phyloP scores from a whole-genome alignment of 2,113 vertebrate genomes.

The Gobiocypris rarus region DNA sequence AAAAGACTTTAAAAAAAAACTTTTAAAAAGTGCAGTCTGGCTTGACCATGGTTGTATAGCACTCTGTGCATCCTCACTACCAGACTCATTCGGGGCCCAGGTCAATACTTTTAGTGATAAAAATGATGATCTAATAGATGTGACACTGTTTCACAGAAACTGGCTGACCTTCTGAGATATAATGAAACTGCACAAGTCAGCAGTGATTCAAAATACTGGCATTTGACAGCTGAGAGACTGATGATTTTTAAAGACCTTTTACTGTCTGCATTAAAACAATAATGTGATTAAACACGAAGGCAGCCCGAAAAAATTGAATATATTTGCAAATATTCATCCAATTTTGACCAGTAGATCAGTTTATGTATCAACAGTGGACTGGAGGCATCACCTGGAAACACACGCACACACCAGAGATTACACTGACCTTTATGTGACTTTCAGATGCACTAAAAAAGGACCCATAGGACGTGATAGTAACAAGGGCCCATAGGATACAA shows the following conservation, averaged over 20 bases:
- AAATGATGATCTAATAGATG: neutral
- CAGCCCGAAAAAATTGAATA: constrained; percentile 28
- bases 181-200: constrained; percentile 1
- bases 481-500: constrained; percentile 33
- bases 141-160: neutral
- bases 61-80: too few species aligned
- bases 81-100: neutral
- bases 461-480: neutral
- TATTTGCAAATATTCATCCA: neutral
- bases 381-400: constrained; percentile 44
- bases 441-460: neutral
- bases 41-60: too few species aligned
- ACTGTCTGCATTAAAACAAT: neutral
- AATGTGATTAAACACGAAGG: neutral
- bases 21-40: too few species aligned
- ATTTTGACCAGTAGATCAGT: constrained; percentile 13
- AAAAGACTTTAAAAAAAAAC: too few species aligned
- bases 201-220: neutral
- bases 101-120: neutral
- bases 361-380: constrained; percentile 39
- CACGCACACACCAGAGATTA: constrained; percentile 1
- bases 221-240: neutral
- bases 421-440: constrained; percentile 24
- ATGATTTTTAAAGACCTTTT: neutral
- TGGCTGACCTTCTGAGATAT: neutral